phyloP scores from a whole-genome alignment of 1,140 invertebrate genomes.

The Nasonia longicornis region DNA sequence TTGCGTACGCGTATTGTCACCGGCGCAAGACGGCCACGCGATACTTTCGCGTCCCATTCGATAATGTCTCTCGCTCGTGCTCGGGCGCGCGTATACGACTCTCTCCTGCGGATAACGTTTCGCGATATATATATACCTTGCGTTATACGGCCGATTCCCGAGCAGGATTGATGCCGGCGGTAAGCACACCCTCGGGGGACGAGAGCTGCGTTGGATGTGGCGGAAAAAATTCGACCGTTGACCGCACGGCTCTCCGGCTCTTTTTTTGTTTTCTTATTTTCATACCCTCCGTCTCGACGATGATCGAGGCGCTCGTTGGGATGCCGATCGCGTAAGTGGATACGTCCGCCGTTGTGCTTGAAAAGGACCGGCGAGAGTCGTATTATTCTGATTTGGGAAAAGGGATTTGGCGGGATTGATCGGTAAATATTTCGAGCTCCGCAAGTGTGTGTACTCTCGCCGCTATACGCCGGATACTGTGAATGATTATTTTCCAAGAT shows the following conservation, averaged over 20 bases:
- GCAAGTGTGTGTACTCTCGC: neutral
- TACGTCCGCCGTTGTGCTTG: neutral
- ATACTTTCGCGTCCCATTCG: constrained; percentile 22
- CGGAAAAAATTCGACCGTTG: constrained; percentile 20
- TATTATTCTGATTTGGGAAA: neutral
- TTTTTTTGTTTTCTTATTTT: neutral
- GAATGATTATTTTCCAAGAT: neutral
- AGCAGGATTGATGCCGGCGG: constrained; percentile 35
- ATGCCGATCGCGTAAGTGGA: neutral
- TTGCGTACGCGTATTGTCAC: neutral
- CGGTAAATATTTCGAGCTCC: neutral
- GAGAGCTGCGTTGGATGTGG: neutral
- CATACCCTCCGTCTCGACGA: too few relatives aligned
- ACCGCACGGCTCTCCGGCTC: neutral
- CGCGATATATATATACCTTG: neutral
- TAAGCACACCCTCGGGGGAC: constrained; percentile 16
- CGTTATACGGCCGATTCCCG: neutral
- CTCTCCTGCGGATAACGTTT: neutral
- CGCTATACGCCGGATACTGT: neutral
- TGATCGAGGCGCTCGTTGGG: neutral
- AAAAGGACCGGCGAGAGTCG: neutral
- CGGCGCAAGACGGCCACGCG: neutral
- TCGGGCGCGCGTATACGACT: neutral
- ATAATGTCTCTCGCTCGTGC: constrained; percentile 20
- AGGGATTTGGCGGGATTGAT: neutral